These are phyloP conservation scores for Lophius americanus DNA, from an alignment of 2,797 vertebrate species.

Conservation along the genomic window DNA sequence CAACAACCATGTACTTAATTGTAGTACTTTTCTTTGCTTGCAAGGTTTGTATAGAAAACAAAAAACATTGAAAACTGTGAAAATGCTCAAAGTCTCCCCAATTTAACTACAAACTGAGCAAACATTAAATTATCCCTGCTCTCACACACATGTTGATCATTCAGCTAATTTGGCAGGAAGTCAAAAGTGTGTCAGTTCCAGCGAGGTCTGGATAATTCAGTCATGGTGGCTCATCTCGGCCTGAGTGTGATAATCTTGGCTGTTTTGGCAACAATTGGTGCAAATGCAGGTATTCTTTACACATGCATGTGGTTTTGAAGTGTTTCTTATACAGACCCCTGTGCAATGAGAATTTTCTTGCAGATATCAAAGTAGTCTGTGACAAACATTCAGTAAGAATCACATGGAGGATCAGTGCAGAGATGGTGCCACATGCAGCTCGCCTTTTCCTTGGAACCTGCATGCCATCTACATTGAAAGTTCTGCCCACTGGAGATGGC, in stretches of 20 bases:
- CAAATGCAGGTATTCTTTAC: conserved; percentile 46
- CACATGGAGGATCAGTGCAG: conserved; percentile 64
- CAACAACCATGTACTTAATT: too few relatives aligned
- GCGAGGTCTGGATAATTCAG: neutral
- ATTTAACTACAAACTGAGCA: too few relatives aligned
- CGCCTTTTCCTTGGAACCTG: conserved; percentile 80
- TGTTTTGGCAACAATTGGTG: conserved; percentile 20
- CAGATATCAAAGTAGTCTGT: conserved; percentile 73
- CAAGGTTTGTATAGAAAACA: neutral
- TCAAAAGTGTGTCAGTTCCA: conserved; percentile 18
- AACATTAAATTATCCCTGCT: neutral
- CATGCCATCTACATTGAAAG: conserved; percentile 41
- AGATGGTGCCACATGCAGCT: conserved; percentile 47
- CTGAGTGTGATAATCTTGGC: conserved; percentile 33
- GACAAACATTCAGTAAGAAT: conserved; percentile 38
- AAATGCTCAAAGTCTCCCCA: neutral
- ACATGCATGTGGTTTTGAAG: accelerated
- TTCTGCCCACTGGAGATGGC: conserved; percentile 46
- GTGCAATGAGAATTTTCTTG: neutral
- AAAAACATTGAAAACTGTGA: too few relatives aligned
- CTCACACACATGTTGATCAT: conserved; percentile 58
- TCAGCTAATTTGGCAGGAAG: conserved; percentile 53
- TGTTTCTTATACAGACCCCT: neutral
- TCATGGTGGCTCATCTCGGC: conserved; percentile 47
- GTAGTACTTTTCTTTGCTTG: neutral